A percentile compares a stretch with the other conserved stretches of the same genome.
These are phyloP conservation scores for Ptilodon capucinus DNA, from an alignment of 2,888 invertebrate genomes.

Conservation along the genomic window DNA sequence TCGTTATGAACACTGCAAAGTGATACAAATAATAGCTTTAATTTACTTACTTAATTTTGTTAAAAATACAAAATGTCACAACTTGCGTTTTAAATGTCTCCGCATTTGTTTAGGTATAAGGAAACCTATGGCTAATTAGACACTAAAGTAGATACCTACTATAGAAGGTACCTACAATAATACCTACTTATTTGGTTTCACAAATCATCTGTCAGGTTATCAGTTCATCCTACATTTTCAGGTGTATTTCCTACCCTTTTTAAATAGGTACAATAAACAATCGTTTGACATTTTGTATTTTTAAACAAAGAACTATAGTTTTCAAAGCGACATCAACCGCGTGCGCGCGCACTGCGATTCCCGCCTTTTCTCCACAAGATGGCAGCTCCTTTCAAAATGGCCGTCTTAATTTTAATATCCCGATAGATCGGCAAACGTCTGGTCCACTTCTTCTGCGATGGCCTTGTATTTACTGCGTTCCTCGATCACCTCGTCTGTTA, in stretches of 20 bases:
- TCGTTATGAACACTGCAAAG: constrained; percentile 22
- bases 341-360: constrained; percentile 25
- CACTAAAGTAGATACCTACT: no score
- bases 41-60: no score
- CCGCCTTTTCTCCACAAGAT: constrained; percentile 44
- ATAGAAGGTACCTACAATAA: no score
- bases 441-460: constrained; percentile 98
- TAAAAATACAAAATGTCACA: constrained; percentile 22
- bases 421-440: constrained; percentile 97
- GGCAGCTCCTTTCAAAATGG: constrained; percentile 33
- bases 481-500: constrained; percentile 92
- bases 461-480: constrained; percentile 99
- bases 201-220: no score
- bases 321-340: constrained; percentile 27
- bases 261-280: not conserved
- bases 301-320: constrained; percentile 1
- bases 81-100: not conserved
- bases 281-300: not conserved
- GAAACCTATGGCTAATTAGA: no score
- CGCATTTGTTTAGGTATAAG: no score
- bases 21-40: constrained; percentile 19
- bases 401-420: constrained; percentile 85
- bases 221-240: no score
- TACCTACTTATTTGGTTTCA: no score
- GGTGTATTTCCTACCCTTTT: not conserved